Evolutionary conservation across 1,140 invertebrate species (phyloP).

Genomic region (Neodiprion lecontei): DNA sequence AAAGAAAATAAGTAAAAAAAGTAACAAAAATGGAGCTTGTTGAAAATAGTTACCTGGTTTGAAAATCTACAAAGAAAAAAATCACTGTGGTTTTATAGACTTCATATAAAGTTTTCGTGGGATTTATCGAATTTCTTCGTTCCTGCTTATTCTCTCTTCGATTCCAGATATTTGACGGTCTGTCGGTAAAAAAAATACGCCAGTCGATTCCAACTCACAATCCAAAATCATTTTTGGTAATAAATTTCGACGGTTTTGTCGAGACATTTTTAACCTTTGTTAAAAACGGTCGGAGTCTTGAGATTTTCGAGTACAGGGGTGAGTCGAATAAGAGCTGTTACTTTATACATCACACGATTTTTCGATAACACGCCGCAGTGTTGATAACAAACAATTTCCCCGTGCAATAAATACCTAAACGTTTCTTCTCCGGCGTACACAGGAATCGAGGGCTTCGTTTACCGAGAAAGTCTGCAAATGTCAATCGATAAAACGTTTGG

Average conservation of each 20-base stretch:
- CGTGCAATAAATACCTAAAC: neutral
- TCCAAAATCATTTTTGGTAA: slow-evolving; percentile 36
- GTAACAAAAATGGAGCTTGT: too few species aligned
- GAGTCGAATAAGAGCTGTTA: slow-evolving; percentile 13
- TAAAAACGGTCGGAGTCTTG: slow-evolving; percentile 38
- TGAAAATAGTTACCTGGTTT: too few species aligned
- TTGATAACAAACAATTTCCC: neutral
- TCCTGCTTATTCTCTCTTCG: neutral
- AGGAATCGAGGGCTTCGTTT: slow-evolving; percentile 44
- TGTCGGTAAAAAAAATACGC: slow-evolving; percentile 26
- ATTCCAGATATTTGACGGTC: slow-evolving; percentile 13
- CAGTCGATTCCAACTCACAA: slow-evolving; percentile 38
- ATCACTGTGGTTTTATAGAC: too few species aligned
- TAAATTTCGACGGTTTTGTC: slow-evolving; percentile 39
- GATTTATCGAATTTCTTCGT: neutral
- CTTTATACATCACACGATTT: neutral
- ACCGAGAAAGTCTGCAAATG: slow-evolving; percentile 39
- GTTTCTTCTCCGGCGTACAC: slow-evolving; percentile 6
- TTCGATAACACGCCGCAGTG: neutral
- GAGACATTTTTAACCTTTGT: slow-evolving; percentile 45
- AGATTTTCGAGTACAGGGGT: slow-evolving; percentile 48
- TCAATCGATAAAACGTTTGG: slow-evolving; percentile 29
- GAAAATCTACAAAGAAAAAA: slow-evolving; percentile 20
- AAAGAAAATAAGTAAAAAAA: too few species aligned
- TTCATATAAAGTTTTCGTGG: too few species aligned